Evolutionary conservation across 2,113 vertebrate genomes (phyloP), one percentile per base, ranked within the genome.

Genomic region (Megaleporinus macrocephalus): DNA sequence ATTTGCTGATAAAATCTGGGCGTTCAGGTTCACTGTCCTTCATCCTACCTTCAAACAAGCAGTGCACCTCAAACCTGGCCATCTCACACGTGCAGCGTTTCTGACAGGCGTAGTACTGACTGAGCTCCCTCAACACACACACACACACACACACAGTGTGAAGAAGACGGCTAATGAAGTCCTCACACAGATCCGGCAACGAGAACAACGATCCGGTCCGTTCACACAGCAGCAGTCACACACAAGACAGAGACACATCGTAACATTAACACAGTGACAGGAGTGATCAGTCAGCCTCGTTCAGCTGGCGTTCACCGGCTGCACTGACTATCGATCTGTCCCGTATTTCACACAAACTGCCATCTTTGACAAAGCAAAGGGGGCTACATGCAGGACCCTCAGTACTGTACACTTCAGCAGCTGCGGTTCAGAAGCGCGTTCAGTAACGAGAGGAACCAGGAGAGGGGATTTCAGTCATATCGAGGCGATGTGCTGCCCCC

Each of bases 1-100:
- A 69, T 30, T 59, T 29, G 22, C 11, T 15, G 18, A 18, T 12
- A 18, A 18, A 6, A 20, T 62, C 36, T 73, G 36, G 73, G 24
- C 59, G 12, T 62, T 62, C 14, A 66, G 36, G 63, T 66, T 33
- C 26, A 80, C 9, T 55, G 62, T n/a, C 80, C 63, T 77, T 61
- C 14, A 71, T 4, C 53, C 55, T 82, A 82, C 80, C 80, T 82
- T 77, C 15, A 59, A 71, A 61, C 10, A 26, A 22, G 2, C 65
- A 49, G 47, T 71, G 49, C 80, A 82, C 77, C 41, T 51, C 73
- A 33, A 44, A 44, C 11, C 41, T 44, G 1, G 5, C 41, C 5
- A 71, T 51, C 65, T 70, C 68, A 55, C 51, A 70, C 71, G 65
- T 63, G 11, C 30, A n/a, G 44, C 70, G 57, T 33, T 66, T 18